Conservation (phyloP, 2,113 vertebrate species). For the Zootoca vivipara region DNA sequence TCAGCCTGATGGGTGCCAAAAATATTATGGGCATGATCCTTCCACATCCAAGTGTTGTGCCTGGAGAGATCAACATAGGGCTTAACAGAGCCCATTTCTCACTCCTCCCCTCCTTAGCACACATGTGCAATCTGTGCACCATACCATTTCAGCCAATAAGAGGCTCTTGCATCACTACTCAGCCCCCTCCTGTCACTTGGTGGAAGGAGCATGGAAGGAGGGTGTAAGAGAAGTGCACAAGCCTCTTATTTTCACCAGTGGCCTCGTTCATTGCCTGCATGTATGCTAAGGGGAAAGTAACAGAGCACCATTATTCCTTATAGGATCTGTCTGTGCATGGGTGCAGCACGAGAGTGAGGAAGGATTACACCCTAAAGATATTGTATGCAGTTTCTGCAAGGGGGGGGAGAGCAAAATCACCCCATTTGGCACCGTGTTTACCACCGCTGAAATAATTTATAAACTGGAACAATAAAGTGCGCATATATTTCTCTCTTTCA, state of each 20-base stretch:
- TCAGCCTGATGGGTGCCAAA: slow-evolving; percentile 78
- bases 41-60: slow-evolving; percentile 52
- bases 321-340: not conserved
- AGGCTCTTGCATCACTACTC: not conserved
- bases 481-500: slow-evolving; percentile 67
- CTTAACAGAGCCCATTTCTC: not conserved
- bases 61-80: not conserved
- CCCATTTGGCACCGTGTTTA: slow-evolving; percentile 75
- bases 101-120: not conserved
- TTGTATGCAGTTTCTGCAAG: not conserved
- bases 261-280: not conserved
- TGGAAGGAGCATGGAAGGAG: not conserved
- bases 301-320: not conserved
- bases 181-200: not conserved
- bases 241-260: not conserved
- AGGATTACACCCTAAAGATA: slow-evolving; percentile 1
- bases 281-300: not conserved
- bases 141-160: not conserved
- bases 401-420: slow-evolving; percentile 28
- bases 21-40: slow-evolving; percentile 70
- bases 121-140: not conserved
- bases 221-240: not conserved
- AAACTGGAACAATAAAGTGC: slow-evolving; percentile 77
- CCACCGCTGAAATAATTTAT: slow-evolving; percentile 77
- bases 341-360: not conserved